Evolutionary conservation across 2,888 invertebrate species (phyloP), one percentile per base, ranked within the genome.

Genomic region (Muscina levida): DNA sequence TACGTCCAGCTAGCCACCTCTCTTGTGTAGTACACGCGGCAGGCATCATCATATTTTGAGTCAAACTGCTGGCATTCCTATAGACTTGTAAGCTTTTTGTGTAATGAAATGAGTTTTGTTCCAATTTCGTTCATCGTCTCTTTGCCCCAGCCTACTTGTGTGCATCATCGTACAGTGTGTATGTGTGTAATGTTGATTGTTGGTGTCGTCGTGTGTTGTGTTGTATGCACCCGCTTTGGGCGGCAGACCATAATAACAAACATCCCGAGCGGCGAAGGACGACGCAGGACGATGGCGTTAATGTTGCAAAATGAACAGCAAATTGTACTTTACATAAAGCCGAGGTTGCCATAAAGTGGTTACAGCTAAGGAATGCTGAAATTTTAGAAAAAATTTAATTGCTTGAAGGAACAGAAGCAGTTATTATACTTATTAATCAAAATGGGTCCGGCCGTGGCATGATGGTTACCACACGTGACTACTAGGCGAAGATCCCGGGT

Each of bases 71-170:
- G 70, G 74, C 74, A 77, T 72, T 75, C 74, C 74, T 15, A 72
- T 77, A 75, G 81, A 77, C 72, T 68, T 81, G 71, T 75, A 81
- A 81, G 77, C 74, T 72, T 81, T 81, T 75, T 81, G 74, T 71
- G 74, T 81, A 77, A 77, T 81, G 77, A 77, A 81, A 81, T 77
- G 77, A 77, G 66, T 68, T 72, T 77, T 73, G 70, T 62, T 62
- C 62, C 62, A 62, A 59, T 62, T 62, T 42, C 62, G n/a, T 72
- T 56, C 44, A 46, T 42, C 37, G 2, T 65, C 48, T 31, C 42
- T n/a, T 1, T 19, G 13, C 10, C 17, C n/a, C 37, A 15, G 17
- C 2, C 31, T 24, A 72, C 76, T 77, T 77, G 74, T 37, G 42
- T 62, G 62, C 62, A 39, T 62, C 56, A 56, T n/a, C n/a, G n/a